Percentiles rank a stretch among this genome's conserved stretches.
These are phyloP conservation scores for Drosophila obscura DNA, from an alignment of 1,140 invertebrate species.

Conservation along the genomic window DNA sequence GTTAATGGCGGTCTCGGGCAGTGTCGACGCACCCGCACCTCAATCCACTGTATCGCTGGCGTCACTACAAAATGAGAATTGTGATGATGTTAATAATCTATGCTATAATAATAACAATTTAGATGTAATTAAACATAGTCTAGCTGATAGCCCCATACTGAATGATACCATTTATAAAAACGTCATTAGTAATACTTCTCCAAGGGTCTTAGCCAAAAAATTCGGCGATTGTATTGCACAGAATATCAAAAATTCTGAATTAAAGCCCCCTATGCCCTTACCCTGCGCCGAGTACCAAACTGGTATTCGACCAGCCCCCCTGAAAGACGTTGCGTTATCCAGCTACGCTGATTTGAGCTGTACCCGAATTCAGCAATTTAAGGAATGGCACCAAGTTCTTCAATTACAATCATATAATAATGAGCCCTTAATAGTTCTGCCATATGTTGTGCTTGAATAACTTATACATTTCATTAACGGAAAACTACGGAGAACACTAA, in stretches of 20 bases:
- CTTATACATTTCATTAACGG: slow-evolving; percentile 16
- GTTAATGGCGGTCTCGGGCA: neutral
- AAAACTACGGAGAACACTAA: slow-evolving; percentile 21
- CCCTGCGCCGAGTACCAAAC: slow-evolving; percentile 49
- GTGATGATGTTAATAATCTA: slow-evolving; percentile 54
- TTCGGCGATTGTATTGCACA: slow-evolving; percentile 10
- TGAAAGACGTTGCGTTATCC: neutral
- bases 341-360: neutral
- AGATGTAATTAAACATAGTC: slow-evolving; percentile 50
- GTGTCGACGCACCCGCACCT: slow-evolving; percentile 1
- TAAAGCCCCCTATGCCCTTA: neutral
- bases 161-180: slow-evolving; percentile 21
- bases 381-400: slow-evolving; percentile 92
- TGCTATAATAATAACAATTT: slow-evolving; percentile 63
- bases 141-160: slow-evolving; percentile 17
- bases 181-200: slow-evolving; percentile 22
- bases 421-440: slow-evolving; percentile 92
- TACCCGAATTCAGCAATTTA: slow-evolving; percentile 85
- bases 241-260: neutral
- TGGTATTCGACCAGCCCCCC: slow-evolving; percentile 47
- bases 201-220: slow-evolving; percentile 8
- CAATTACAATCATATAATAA: slow-evolving; percentile 88
- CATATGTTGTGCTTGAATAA: slow-evolving; percentile 95
- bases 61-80: slow-evolving; percentile 45
- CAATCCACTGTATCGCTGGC: slow-evolving; percentile 11